Percentiles rank a stretch among this genome's conserved stretches.
Conservation (phyloP, 2,888 invertebrate genomes). For the Agriopis marginaria region DNA sequence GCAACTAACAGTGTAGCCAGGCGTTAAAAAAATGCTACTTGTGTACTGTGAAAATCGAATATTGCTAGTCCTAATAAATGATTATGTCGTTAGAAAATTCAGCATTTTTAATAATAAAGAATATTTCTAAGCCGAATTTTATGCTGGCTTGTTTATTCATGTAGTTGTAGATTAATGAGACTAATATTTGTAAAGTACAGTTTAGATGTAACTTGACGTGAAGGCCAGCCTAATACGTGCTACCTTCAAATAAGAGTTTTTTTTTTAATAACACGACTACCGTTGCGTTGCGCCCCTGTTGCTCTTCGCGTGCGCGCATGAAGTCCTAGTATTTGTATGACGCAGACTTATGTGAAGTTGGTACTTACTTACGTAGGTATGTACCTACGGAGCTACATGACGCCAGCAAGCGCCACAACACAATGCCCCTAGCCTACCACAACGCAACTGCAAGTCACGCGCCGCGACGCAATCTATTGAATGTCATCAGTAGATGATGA, state of each 20-base stretch:
- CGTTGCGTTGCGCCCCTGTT: too few species aligned
- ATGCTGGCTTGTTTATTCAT: not conserved
- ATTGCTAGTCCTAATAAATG: too few species aligned
- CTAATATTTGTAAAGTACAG: too few species aligned
- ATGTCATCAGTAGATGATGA: not conserved
- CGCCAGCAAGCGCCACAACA: slow-evolving; percentile 2
- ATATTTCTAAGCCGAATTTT: not conserved
- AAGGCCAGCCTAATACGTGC: too few species aligned
- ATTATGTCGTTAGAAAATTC: too few species aligned
- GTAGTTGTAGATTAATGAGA: too few species aligned
- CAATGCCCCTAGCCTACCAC: slow-evolving; percentile 3
- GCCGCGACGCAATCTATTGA: not conserved
- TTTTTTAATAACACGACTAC: too few species aligned
- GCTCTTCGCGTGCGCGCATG: not conserved
- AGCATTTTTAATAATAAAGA: too few species aligned
- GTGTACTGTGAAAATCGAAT: too few species aligned
- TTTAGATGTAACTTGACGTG: too few species aligned
- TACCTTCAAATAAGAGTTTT: too few species aligned
- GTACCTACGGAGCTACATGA: not conserved
- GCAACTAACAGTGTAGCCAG: not conserved
- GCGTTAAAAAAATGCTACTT: not conserved
- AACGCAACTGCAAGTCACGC: slow-evolving; percentile 6
- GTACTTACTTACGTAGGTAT: not conserved
- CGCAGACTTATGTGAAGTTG: not conserved
- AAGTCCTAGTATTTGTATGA: slow-evolving; percentile 3